phyloP scores from a whole-genome alignment of 2,888 invertebrate species.

The Julus scanicus region DNA sequence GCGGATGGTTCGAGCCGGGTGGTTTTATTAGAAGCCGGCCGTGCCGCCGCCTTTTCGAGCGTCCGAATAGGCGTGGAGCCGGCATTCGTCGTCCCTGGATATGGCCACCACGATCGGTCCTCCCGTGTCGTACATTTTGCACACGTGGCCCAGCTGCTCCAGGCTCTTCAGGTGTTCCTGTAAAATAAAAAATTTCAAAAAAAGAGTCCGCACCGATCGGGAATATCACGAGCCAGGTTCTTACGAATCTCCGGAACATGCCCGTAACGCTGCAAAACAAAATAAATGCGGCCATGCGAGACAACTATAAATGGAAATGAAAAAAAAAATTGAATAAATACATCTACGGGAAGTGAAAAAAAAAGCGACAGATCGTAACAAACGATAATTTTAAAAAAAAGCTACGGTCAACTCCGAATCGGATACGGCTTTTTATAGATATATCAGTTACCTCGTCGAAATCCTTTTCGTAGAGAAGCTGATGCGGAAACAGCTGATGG shows the following conservation, averaged over 20 bases:
- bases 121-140: constrained; percentile 57
- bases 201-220: neutral
- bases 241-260: neutral
- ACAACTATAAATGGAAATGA: neutral
- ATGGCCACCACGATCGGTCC: constrained; percentile 58
- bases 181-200: neutral
- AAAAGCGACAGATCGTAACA: no score
- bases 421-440: neutral
- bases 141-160: constrained; percentile 56
- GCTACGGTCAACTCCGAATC: no score
- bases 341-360: neutral
- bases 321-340: constrained; percentile 17
- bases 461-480: constrained; percentile 77
- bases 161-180: constrained; percentile 56
- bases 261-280: neutral
- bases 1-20: neutral
- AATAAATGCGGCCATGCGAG: neutral
- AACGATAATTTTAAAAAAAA: no score
- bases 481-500: constrained; percentile 84
- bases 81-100: constrained; percentile 44
- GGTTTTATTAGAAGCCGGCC: constrained; percentile 56
- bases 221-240: neutral
- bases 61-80: constrained; percentile 57
- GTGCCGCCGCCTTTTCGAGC: constrained; percentile 58
- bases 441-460: constrained; percentile 71